These are phyloP conservation scores for Apodemia mormo DNA, from an alignment of 2,888 invertebrate genomes.

Conservation along the genomic window DNA sequence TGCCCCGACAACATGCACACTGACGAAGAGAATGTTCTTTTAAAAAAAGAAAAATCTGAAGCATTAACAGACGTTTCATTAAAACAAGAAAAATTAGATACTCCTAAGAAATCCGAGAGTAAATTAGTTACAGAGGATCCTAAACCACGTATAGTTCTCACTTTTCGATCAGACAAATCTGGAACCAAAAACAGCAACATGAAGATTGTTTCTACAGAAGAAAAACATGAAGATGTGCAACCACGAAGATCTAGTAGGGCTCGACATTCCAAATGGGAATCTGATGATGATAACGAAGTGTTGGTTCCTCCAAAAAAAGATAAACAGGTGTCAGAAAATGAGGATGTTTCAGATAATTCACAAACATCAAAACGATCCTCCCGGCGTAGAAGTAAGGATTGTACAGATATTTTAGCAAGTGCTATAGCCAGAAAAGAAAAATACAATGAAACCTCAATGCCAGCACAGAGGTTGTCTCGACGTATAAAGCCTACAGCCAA, in stretches of 20 bases:
- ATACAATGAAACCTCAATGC: conserved; percentile 74
- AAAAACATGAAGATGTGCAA: conserved; percentile 65
- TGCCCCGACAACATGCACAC: conserved; percentile 67
- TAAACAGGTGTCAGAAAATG: conserved; percentile 60
- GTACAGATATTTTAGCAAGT: conserved; percentile 84
- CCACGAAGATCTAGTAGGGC: conserved; percentile 62
- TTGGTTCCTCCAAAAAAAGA: conserved; percentile 54
- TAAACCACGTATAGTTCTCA: conserved; percentile 83
- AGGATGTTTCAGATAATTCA: conserved; percentile 59
- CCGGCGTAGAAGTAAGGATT: conserved; percentile 83
- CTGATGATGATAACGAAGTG: conserved; percentile 59
- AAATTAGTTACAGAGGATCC: conserved; percentile 63
- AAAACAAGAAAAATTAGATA: conserved; percentile 54
- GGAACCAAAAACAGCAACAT: conserved; percentile 77
- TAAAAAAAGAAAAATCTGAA: conserved; percentile 56
- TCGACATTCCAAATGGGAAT: conserved; percentile 60
- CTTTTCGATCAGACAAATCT: conserved; percentile 83
- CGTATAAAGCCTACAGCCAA: conserved; percentile 86
- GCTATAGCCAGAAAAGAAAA: conserved; percentile 89
- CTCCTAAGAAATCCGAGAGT: conserved; percentile 50
- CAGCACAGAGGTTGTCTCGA: conserved; percentile 64
- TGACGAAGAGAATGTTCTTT: conserved; percentile 52
- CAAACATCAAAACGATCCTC: conserved; percentile 83
- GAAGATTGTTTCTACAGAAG: conserved; percentile 74
- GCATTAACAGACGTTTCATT: conserved; percentile 49